phyloP scores from a whole-genome alignment of 1,140 invertebrate genomes.

The Scaptomyza graminum region DNA sequence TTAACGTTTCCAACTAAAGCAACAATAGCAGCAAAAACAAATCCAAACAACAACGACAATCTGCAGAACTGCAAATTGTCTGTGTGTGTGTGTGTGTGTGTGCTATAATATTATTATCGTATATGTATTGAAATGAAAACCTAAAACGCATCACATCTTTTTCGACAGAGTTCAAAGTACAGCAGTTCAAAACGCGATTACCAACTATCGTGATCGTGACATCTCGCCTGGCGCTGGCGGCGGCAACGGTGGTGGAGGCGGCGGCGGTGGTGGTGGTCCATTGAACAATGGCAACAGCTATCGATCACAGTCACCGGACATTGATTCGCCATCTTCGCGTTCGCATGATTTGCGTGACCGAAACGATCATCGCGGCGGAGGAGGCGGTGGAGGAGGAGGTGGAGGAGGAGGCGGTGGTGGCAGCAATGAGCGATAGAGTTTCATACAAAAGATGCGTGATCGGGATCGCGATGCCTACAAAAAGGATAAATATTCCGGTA shows the following conservation, averaged over 20 bases:
- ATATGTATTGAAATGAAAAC: conserved; percentile 5
- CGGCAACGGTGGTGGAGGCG: conserved; percentile 88
- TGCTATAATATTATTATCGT: not conserved
- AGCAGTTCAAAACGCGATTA: conserved; percentile 86
- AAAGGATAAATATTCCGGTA: conserved; percentile 93
- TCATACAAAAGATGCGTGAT: conserved; percentile 91
- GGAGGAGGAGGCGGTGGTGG: conserved; percentile 82
- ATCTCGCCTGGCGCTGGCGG: conserved; percentile 87
- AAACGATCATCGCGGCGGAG: conserved; percentile 84
- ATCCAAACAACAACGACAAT: conserved; percentile 2
- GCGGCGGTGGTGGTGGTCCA: conserved; percentile 85
- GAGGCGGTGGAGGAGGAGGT: conserved; percentile 56
- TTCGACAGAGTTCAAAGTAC: conserved; percentile 89
- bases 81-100: too few species aligned
- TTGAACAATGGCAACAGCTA: conserved; percentile 90
- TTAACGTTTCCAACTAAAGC: too few species aligned
- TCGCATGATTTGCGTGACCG: conserved; percentile 86
- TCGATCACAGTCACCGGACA: conserved; percentile 89
- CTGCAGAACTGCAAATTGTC: not conserved
- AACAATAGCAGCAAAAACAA: not conserved
- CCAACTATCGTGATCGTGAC: conserved; percentile 83
- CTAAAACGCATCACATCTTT: conserved; percentile 8
- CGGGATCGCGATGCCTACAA: conserved; percentile 96
- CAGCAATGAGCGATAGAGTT: conserved; percentile 85
- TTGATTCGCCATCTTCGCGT: conserved; percentile 86